Base-by-base conservation (phyloP, 2,888 invertebrate genomes). In the Sesamia inferens region DNA sequence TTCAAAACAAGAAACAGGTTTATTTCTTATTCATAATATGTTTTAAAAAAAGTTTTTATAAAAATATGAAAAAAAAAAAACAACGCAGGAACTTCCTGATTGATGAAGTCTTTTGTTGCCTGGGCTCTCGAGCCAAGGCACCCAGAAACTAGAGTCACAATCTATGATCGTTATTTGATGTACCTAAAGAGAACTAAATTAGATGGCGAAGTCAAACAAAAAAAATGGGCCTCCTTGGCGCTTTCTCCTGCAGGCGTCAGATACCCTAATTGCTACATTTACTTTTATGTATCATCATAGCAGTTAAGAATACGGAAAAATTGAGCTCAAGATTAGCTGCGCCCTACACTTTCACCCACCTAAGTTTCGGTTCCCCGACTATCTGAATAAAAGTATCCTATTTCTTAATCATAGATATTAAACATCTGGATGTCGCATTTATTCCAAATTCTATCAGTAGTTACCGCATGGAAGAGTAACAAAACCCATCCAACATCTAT, bases 1-100 rank as follows among this genome's bases (percentile, higher is more conserved):
- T 64, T 47, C 51, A 48, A 63, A 51, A 57, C 51, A 55, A 61
- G 62, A 48, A 67, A 74, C 24, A 7, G 13, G 16, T 24, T 24
- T 13, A 65, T 77, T 75, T 42, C 47, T 75, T 63, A 62, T 79
- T 79, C 65, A 80, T 24, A 47, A 54, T 58, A 75, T 76, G 31
- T 76, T 58, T 74, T 7, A 51, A 62, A 80, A 65, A 73, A 76
- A 79, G 51, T 79, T 79, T 76, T 31, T 16, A 24, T 31, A 10
- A 39, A 42, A 59, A 24, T 42, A 78, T 48, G 31, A 71, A 78
- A 71, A 51, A 78, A 44, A 31, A 78, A 78, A 71, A 57, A 44
- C 31, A 51, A 62, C 31, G 54, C 2, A n/a, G 54, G 48, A 42
- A 24, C 48, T 79, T 62, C 22, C 19, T 24, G 62, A 57, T 22